Base-by-base conservation (phyloP, 2,113 vertebrate genomes). In the Lipophrys pholis region DNA sequence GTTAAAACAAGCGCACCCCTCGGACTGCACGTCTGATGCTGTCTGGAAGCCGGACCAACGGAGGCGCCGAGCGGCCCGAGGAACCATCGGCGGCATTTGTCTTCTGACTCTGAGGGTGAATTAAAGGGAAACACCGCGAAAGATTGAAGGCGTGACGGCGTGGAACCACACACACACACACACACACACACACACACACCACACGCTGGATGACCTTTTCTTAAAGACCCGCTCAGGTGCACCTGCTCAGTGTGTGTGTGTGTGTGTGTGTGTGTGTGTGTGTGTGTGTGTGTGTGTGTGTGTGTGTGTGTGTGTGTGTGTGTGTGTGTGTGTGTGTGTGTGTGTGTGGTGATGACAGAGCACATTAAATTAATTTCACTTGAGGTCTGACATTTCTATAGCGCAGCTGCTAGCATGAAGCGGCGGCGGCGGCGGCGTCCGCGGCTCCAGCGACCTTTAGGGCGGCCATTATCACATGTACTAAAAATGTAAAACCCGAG, bases 341-440 rank as follows among this genome's bases (percentile, higher is more conserved):
- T 4, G 21, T 30, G 21, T 30, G 21, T 30, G 21, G 21, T 52
- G 61, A 50, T 7, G 50, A 76, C 57, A 75, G 48, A 68, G 36
- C 43, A 58, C 60, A 42, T 78, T 69, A 66, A 57, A 79, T 72
- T 54, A 70, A 63, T 76, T 76, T 63, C 17, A 69, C 52, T 71
- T 67, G 64, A 84, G 73, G 53, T 81, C 9, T 89, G 82, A 85
- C 87, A 81, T 89, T 87, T 85, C 62, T 76, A 40, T 61, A 50
- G 62, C 21, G 38, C 36, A 46, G 50, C 38, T 17, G 61, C 48
- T 15, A 64, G 49, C 74, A 60, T 70, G 64, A 50, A n/a, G n/a
- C n/a, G n/a, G n/a, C n/a, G n/a, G n/a, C n/a, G n/a, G n/a, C n/a
- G n/a, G n/a, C n/a, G n/a, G n/a, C n/a, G n/a, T n/a, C n/a, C n/a